Conservation (phyloP, 2,113 vertebrate species). For the Peucedramus taeniatus region DNA sequence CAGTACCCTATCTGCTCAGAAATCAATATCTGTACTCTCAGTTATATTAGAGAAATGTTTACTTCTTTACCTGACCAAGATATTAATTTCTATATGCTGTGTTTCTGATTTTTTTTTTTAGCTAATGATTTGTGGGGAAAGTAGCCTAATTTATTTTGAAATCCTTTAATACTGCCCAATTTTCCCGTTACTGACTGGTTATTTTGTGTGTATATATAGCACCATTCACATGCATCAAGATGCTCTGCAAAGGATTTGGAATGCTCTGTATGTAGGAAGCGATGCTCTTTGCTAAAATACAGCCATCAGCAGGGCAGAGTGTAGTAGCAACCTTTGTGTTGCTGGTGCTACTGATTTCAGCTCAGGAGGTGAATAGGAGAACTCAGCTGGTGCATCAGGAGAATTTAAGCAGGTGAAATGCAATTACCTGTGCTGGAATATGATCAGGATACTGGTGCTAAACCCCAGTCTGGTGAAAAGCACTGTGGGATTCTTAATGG, state of each 20-base stretch:
- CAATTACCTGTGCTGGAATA: neutral
- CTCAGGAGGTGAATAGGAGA: neutral
- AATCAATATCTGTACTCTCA: conserved; percentile 71
- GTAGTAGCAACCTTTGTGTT: neutral
- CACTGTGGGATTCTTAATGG: neutral
- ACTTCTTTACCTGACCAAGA: conserved; percentile 63
- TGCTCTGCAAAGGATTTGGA: conserved; percentile 14
- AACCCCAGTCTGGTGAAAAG: neutral
- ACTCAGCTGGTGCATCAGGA: neutral
- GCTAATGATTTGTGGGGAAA: conserved; percentile 28
- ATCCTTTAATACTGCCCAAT: conserved; percentile 1
- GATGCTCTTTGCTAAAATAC: neutral
- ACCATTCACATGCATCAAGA: neutral
- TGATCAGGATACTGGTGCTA: neutral
- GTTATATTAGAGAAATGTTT: conserved; percentile 70
- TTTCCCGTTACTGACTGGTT: conserved; percentile 33
- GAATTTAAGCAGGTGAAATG: neutral
- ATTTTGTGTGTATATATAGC: neutral
- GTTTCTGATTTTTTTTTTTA: neutral
- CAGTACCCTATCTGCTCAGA: conserved; percentile 63
- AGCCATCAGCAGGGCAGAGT: neutral
- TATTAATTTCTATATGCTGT: conserved; percentile 69
- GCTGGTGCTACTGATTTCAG: neutral
- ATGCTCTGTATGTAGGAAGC: neutral
- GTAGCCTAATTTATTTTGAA: conserved; percentile 39